Evolutionary conservation across 2,888 invertebrate genomes (phyloP), one percentile per base, ranked within the genome.

Genomic region (Parnassius smintheus): DNA sequence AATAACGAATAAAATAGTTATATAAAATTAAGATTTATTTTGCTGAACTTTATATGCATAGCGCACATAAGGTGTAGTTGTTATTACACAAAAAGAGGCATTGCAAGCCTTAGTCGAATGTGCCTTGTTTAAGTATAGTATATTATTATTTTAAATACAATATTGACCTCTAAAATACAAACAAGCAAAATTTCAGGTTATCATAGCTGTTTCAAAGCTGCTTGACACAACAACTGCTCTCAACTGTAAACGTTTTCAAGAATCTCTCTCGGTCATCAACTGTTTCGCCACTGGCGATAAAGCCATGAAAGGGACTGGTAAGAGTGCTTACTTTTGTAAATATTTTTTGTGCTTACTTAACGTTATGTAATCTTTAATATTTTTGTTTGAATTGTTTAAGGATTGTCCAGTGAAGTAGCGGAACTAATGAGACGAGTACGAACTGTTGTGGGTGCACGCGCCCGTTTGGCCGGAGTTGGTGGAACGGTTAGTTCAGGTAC

Each of bases 231-330:
- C 97, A 7, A 95, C 96, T n/a, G 96, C 96, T 2, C 89, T 98
- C 69, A 98, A 98, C 87, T 98, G 97, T 85, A 95, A 97, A n/a
- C 94, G 98, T 53, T 98, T 99, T 85, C 98, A 98, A 92, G 98
- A 98, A 83, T 98, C 97, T 70, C 90, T 99, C 4, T 97, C 97
- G 3, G 93, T 98, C 56, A 97, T 98, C 77, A 98, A 98, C 80
- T 98, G 97, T 78, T 98, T 97, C 78, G 98, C 98, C 1, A 95
- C 95, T 41, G 97, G 97, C 65, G 98, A 98, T 83, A 98, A 98
- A 85, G 97, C 96, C 22, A 98, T 98, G 96, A 97, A 97, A 88
- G 97, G 97, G 74, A 96, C 97, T 67, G 96, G 96, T 93, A 84
- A 85, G 82, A 73, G 59, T 41, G 0, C 4, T 4, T 35, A 44